These are phyloP conservation scores for Coranthus polyacanthus DNA, from an alignment of 2,797 vertebrate genomes.

Conservation along the genomic window DNA sequence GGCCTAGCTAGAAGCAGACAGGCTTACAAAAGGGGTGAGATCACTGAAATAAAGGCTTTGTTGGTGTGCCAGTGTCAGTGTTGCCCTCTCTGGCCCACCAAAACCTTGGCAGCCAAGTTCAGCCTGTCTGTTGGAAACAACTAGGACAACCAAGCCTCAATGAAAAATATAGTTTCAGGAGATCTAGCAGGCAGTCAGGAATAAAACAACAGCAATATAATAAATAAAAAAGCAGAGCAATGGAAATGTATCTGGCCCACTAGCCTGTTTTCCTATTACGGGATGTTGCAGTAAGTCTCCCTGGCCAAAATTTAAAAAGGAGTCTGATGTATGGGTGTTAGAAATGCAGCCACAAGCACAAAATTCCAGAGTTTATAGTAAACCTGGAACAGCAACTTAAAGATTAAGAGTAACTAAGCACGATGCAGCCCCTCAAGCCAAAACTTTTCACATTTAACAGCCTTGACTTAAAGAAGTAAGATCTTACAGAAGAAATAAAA, in stretches of 20 bases:
- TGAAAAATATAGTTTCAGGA: conserved; percentile 65
- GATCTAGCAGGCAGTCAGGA: conserved; percentile 45
- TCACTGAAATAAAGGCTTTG: conserved; percentile 80
- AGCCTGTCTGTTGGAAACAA: conserved; percentile 71
- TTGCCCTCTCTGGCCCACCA: conserved; percentile 79
- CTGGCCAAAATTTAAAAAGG: conserved; percentile 47
- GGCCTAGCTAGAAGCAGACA: conserved; percentile 78
- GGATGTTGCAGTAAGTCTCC: conserved; percentile 43
- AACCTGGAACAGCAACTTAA: conserved; percentile 51
- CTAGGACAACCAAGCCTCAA: conserved; percentile 63
- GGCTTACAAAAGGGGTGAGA: conserved; percentile 83
- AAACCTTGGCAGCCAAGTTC: conserved; percentile 75
- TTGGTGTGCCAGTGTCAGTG: conserved; percentile 81
- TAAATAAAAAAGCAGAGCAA: conserved; percentile 52
- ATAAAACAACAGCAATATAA: conserved; percentile 57
- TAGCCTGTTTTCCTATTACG: conserved; percentile 63
- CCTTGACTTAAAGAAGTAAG: conserved; percentile 31
- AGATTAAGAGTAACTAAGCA: conserved; percentile 48
- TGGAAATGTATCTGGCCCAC: conserved; percentile 66
- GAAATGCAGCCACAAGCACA: conserved; percentile 71
- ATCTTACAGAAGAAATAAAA: neutral
- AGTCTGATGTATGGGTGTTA: conserved; percentile 53
- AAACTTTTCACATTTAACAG: conserved; percentile 60
- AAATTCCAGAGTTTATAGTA: conserved; percentile 51
- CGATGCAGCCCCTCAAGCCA: conserved; percentile 55